These are phyloP conservation scores for Idaea dimidiata DNA, from an alignment of 2,888 invertebrate genomes.

Conservation along the genomic window DNA sequence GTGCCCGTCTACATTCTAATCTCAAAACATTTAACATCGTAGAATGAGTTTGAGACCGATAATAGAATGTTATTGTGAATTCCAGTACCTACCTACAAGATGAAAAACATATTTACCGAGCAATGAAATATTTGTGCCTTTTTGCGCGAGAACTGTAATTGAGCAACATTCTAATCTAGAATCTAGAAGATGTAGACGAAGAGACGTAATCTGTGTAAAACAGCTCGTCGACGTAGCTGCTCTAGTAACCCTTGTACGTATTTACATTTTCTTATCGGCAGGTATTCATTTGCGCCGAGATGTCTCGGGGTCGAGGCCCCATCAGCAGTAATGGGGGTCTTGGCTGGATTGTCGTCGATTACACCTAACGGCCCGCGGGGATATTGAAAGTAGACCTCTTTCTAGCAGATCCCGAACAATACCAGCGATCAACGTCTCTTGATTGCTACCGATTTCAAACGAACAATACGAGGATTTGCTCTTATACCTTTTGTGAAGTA, in stretches of 20 bases:
- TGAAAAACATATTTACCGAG: background rate
- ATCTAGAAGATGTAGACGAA: constrained; percentile 8
- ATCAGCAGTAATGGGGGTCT: constrained; percentile 69
- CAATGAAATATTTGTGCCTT: background rate
- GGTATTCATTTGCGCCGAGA: constrained; percentile 45
- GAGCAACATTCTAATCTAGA: constrained; percentile 1
- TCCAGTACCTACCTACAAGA: background rate
- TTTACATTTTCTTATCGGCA: constrained; percentile 51
- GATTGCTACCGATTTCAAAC: constrained; percentile 26
- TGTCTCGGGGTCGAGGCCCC: constrained; percentile 39
- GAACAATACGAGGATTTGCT: background rate
- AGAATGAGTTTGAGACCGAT: constrained; percentile 9
- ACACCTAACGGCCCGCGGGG: constrained; percentile 59
- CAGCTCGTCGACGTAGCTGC: constrained; percentile 6
- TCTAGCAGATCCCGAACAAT: constrained; percentile 22
- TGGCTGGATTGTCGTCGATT: constrained; percentile 65
- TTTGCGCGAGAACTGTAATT: background rate
- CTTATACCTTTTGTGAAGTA: background rate
- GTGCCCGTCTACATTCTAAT: constrained; percentile 15
- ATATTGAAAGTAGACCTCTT: constrained; percentile 53
- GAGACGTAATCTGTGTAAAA: background rate
- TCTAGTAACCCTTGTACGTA: constrained; percentile 31
- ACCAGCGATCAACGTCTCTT: constrained; percentile 23
- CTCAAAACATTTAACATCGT: constrained; percentile 10
- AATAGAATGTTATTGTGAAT: background rate